phyloP scores from a whole-genome alignment of 2,797 vertebrate species.

The Phalanger gymnotis region DNA sequence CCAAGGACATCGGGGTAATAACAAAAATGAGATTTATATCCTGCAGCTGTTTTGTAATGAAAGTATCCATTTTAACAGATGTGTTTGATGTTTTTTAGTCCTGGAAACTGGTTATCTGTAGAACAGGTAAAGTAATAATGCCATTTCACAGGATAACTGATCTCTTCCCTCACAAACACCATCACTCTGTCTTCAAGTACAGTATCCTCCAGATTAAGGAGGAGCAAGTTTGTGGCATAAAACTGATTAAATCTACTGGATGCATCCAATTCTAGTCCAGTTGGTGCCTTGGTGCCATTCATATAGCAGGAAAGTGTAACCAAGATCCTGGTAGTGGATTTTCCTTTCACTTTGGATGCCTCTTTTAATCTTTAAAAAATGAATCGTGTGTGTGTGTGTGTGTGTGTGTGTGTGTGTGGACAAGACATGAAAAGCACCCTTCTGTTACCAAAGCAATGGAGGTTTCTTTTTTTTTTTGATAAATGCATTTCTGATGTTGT shows the following conservation, averaged over 20 bases:
- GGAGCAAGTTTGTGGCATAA: constrained; percentile 59
- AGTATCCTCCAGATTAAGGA: constrained; percentile 31
- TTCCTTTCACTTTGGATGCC: constrained; percentile 25
- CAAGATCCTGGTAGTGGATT: constrained; percentile 5
- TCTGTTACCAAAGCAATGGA: neutral
- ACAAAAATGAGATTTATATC: neutral
- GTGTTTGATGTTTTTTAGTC: neutral
- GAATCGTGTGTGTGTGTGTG: neutral
- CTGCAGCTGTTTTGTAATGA: neutral
- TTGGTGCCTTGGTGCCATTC: constrained; percentile 36
- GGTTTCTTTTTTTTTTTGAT: neutral
- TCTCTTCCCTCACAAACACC: constrained; percentile 62
- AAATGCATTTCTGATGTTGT: neutral
- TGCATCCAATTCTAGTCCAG: constrained; percentile 60
- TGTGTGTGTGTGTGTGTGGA: neutral
- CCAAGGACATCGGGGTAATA: neutral
- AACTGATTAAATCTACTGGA: constrained; percentile 60
- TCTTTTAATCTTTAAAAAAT: neutral
- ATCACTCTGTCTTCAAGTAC: constrained; percentile 53
- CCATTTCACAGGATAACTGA: constrained; percentile 63
- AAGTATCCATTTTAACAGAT: neutral
- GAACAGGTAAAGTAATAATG: constrained; percentile 66
- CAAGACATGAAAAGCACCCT: neutral
- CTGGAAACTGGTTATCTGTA: constrained; percentile 65
- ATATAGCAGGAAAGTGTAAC: neutral